Evolutionary conservation across 1,140 invertebrate genomes (phyloP).

Genomic region (Bilobella aurantiaca): DNA sequence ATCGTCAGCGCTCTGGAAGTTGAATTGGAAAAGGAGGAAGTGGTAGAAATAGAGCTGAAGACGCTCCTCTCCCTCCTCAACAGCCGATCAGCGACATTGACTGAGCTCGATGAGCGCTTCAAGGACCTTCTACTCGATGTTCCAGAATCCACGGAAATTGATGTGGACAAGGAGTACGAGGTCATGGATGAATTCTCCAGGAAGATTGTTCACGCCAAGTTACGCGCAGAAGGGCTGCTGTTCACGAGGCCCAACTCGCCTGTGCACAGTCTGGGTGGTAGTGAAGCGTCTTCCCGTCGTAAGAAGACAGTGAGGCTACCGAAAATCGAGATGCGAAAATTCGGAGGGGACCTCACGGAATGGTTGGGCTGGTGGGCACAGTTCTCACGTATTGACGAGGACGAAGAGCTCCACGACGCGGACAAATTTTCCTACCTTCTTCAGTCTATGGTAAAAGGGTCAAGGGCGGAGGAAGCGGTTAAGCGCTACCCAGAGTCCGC

Average conservation of each 20-base stretch:
- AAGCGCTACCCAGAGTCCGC: not conserved
- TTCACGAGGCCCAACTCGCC: too few relatives aligned
- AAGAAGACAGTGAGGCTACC: conserved; percentile 31
- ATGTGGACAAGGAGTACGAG: not conserved
- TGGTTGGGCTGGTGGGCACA: conserved; percentile 39
- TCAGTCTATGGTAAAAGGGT: conserved; percentile 21
- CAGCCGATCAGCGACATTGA: not conserved
- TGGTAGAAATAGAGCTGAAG: too few relatives aligned
- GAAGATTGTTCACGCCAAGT: not conserved
- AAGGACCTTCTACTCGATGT: not conserved
- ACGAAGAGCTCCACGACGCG: conserved; percentile 27
- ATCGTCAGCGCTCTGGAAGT: too few relatives aligned
- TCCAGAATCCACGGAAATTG: not conserved
- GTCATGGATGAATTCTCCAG: not conserved
- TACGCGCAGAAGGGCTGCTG: too few relatives aligned
- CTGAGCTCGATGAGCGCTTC: not conserved
- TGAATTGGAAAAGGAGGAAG: too few relatives aligned
- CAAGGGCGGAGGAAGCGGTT: not conserved
- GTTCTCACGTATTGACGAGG: conserved; percentile 38
- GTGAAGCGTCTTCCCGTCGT: not conserved
- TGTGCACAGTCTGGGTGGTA: not conserved
- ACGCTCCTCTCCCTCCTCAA: not conserved
- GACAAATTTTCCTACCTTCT: conserved; percentile 36
- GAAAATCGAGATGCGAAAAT: conserved; percentile 36
- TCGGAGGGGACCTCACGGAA: conserved; percentile 36